phyloP scores from a whole-genome alignment of 2,113 vertebrate species.

The Periophthalmodon schlosseri region DNA sequence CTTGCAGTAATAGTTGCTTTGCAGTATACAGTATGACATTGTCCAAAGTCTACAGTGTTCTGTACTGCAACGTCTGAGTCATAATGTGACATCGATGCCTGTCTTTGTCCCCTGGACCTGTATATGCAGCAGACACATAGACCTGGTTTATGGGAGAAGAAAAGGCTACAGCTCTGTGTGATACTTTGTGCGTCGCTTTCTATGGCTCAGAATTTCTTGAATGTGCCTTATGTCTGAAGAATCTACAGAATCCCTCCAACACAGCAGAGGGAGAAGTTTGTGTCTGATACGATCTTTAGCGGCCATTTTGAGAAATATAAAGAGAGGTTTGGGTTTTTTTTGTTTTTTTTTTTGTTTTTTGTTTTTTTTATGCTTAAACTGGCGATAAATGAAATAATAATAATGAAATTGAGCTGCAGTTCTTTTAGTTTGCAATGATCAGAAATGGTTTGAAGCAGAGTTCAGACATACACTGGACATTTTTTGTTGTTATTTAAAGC shows the following conservation, averaged over 20 bases:
- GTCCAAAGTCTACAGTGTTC: not conserved
- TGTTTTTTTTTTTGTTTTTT: slow-evolving; percentile 16
- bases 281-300: slow-evolving; percentile 66
- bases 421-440: too few species aligned
- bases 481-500: too few species aligned
- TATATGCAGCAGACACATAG: not conserved
- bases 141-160: slow-evolving; percentile 18
- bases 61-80: not conserved
- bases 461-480: too few species aligned
- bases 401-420: too few species aligned
- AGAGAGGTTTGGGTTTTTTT: too few species aligned
- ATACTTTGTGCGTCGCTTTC: slow-evolving; percentile 21
- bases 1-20: not conserved
- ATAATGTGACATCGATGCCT: not conserved
- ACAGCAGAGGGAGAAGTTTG: slow-evolving; percentile 26
- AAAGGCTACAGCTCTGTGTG: slow-evolving; percentile 35
- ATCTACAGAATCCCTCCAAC: slow-evolving; percentile 68
- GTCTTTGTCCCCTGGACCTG: slow-evolving; percentile 13
- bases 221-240: slow-evolving; percentile 62
- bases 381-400: too few species aligned
- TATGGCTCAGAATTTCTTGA: slow-evolving; percentile 55
- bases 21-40: not conserved
- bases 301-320: slow-evolving; percentile 70
- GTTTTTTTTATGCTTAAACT: too few species aligned
- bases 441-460: too few species aligned